Percentiles rank a stretch among this genome's conserved stretches.
phyloP scores from a whole-genome alignment of 2,113 vertebrate species.

The Pimephales promelas region DNA sequence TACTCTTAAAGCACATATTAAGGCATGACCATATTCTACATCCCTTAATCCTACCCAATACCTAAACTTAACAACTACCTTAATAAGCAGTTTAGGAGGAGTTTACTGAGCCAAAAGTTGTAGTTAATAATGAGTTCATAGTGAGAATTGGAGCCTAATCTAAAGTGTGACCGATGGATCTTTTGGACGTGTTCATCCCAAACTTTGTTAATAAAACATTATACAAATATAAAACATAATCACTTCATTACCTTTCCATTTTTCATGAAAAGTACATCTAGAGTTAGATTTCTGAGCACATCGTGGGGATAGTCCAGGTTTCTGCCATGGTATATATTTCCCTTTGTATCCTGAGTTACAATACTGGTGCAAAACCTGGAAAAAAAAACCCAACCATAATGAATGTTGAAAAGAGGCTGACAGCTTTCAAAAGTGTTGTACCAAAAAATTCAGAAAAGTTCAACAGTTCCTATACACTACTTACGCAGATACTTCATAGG shows the following conservation, averaged over 20 bases:
- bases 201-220: too few species aligned
- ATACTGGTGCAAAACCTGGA: slow-evolving; percentile 93
- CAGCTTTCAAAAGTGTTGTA: neutral
- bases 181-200: too few species aligned
- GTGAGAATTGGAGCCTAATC: too few species aligned
- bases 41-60: too few species aligned
- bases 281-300: slow-evolving; percentile 81
- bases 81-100: too few species aligned
- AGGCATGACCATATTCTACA: too few species aligned
- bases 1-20: too few species aligned
- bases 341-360: slow-evolving; percentile 84
- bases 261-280: slow-evolving; percentile 82
- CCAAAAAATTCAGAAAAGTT: neutral
- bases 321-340: slow-evolving; percentile 87
- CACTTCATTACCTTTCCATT: slow-evolving; percentile 78
- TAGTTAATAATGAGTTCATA: too few species aligned
- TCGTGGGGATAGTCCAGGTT: slow-evolving; percentile 87
- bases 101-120: too few species aligned
- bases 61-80: too few species aligned
- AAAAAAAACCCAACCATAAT: neutral
- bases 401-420: neutral
- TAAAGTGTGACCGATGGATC: too few species aligned
- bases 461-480: slow-evolving; percentile 58
- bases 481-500: slow-evolving; percentile 89
- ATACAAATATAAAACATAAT: neutral